Evolutionary conservation across 2,113 vertebrate genomes (phyloP).

Genomic region (Mola mola): DNA sequence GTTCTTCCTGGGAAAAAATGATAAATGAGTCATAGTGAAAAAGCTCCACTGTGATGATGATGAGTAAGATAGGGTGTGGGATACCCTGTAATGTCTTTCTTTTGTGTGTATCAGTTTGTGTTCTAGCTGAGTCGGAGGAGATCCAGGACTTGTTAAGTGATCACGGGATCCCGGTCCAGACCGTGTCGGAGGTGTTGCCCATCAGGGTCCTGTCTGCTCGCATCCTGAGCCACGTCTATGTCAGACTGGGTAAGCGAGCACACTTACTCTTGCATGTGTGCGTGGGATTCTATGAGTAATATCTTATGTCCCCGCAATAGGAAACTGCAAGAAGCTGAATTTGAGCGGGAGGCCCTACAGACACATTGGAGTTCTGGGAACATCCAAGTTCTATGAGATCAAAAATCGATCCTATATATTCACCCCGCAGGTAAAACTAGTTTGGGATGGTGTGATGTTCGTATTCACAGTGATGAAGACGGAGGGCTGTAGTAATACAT

Average conservation of each 20-base stretch:
- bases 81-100: neutral
- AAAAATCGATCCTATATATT: constrained; percentile 93
- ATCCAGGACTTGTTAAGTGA: constrained; percentile 87
- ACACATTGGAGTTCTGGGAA: constrained; percentile 96
- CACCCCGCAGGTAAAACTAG: constrained; percentile 85
- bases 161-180: constrained; percentile 87
- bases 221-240: constrained; percentile 96
- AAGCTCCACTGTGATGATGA: too few relatives aligned
- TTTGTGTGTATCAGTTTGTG: constrained; percentile 82
- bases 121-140: constrained; percentile 90
- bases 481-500: neutral
- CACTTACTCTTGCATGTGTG: neutral
- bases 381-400: constrained; percentile 97
- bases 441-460: neutral
- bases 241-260: constrained; percentile 87
- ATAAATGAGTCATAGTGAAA: too few relatives aligned
- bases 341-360: constrained; percentile 93
- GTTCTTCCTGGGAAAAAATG: too few relatives aligned
- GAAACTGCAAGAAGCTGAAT: constrained; percentile 90
- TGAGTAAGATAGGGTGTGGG: too few relatives aligned
- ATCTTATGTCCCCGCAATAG: constrained; percentile 67
- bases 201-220: constrained; percentile 93
- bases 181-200: constrained; percentile 87
- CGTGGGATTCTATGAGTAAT: neutral
- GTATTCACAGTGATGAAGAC: too few relatives aligned